Percentiles rank a stretch among this genome's conserved stretches.
These are phyloP conservation scores for Lydus trimaculatus DNA, from an alignment of 2,888 invertebrate genomes.

Conservation along the genomic window DNA sequence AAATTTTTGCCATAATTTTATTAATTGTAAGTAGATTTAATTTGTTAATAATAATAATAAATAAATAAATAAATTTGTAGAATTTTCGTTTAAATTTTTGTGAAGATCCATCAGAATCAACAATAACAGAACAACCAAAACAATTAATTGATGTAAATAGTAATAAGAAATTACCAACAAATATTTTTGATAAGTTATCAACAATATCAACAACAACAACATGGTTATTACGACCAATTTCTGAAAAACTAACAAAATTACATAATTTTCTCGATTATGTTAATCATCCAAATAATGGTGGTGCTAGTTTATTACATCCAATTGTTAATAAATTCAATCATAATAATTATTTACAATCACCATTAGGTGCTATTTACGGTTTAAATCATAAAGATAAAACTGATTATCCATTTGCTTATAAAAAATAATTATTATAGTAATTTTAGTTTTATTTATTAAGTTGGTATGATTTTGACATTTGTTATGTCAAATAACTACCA, in stretches of 20 bases:
- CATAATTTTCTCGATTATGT: constrained; percentile 23
- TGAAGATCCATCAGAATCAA: not conserved
- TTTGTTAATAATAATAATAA: not conserved
- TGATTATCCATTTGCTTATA: constrained; percentile 40
- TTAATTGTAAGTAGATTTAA: not conserved
- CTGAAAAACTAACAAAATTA: constrained; percentile 27
- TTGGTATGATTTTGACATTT: too few relatives aligned
- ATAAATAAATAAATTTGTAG: not conserved
- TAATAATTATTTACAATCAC: constrained; percentile 29
- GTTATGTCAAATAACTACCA: too few relatives aligned
- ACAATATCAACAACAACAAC: not conserved
- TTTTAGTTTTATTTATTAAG: not conserved
- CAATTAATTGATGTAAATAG: not conserved
- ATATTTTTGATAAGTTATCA: not conserved
- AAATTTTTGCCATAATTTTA: not conserved
- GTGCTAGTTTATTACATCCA: constrained; percentile 31
- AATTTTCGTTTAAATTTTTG: not conserved
- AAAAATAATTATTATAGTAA: constrained; percentile 10
- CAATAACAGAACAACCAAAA: not conserved
- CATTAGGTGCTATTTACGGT: constrained; percentile 33
- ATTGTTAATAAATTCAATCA: constrained; percentile 20
- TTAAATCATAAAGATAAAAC: constrained; percentile 21
- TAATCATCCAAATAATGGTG: constrained; percentile 36
- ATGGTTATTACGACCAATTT: constrained; percentile 12
- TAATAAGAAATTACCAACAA: not conserved